Evolutionary conservation across 1,140 invertebrate species (phyloP), one percentile per base, ranked within the genome.

Genomic region (Dendroctonus ponderosae): DNA sequence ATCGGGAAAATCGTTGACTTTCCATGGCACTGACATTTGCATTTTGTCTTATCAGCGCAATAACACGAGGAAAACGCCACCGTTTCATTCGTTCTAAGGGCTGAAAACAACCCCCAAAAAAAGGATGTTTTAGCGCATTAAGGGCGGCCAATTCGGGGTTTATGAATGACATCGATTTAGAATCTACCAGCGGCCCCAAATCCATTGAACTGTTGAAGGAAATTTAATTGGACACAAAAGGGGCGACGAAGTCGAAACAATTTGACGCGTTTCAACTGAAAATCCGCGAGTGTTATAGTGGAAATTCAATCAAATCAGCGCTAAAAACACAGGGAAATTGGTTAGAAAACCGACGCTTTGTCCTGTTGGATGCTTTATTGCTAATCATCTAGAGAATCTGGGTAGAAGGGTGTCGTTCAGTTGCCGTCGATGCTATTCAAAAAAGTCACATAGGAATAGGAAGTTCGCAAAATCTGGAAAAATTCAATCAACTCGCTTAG

Each of bases 1-100:
- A 3, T 5, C 9, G 8, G 50, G 12, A 26, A 14, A 9, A 5
- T 53, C 14, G 8, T 40, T 52, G 39, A 8, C 61, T 52, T 44
- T 53, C 41, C 26, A 51, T 62, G 50, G 3, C 11, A 26, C 26
- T 53, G 41, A 62, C 42, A 68, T 68, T 68, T 68, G 67, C 67
- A 68, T 68, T 68, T 63, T 64, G 67, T 68, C 58, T 64, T 64
- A 68, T 68, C 67, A 68, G 67, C 67, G 61, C 46, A 39, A 64
- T 68, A 68, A 64, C 26, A 49, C 15, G 15, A 49, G 58, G 38
- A 58, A 58, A 58, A 6, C 40, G 9, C 56, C 6, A 15, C 44
- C 42, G 42, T 12, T 58, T 58, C 56, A 58, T 58, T 15, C 14
- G 56, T n/a, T 58, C 40, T 58, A 43, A 44, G 41, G 56, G 41